Percentiles rank a stretch among this genome's conserved stretches.
These are phyloP conservation scores for Polyommatus iphigenia DNA, from an alignment of 2,888 invertebrate species.

Conservation along the genomic window DNA sequence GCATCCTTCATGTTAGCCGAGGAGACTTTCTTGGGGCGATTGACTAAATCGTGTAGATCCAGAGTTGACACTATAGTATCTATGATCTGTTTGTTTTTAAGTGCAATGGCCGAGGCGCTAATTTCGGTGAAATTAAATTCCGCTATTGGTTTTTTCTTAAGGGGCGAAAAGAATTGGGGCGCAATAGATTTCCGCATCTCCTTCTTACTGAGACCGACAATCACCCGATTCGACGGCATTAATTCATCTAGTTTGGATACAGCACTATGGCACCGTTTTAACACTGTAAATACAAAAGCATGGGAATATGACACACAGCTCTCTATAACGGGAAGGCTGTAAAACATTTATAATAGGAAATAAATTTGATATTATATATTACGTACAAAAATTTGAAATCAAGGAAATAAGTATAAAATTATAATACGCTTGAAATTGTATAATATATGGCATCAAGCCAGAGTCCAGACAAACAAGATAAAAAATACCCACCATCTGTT, in stretches of 20 bases:
- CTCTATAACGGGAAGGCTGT: not conserved
- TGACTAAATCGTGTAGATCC: slow-evolving; percentile 58
- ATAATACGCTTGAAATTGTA: not conserved
- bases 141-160: slow-evolving; percentile 63
- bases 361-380: not conserved
- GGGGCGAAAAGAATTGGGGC: slow-evolving; percentile 65
- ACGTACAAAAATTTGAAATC: not conserved
- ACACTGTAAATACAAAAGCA: slow-evolving; percentile 62
- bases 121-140: slow-evolving; percentile 65
- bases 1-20: slow-evolving; percentile 59
- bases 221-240: slow-evolving; percentile 59
- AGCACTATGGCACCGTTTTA: slow-evolving; percentile 66
- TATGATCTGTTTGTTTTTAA: slow-evolving; percentile 66
- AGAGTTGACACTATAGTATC: slow-evolving; percentile 63
- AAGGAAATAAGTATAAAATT: not conserved
- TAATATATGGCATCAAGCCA: not conserved
- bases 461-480: not conserved
- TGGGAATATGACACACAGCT: not conserved
- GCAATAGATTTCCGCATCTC: slow-evolving; percentile 52
- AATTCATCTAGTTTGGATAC: slow-evolving; percentile 56
- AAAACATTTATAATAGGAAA: not conserved
- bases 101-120: slow-evolving; percentile 45
- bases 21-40: slow-evolving; percentile 56
- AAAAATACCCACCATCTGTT: slow-evolving; percentile 59
- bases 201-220: slow-evolving; percentile 54